These are phyloP conservation scores for Piscicola geometra DNA, from an alignment of 2,888 invertebrate genomes.

Conservation along the genomic window DNA sequence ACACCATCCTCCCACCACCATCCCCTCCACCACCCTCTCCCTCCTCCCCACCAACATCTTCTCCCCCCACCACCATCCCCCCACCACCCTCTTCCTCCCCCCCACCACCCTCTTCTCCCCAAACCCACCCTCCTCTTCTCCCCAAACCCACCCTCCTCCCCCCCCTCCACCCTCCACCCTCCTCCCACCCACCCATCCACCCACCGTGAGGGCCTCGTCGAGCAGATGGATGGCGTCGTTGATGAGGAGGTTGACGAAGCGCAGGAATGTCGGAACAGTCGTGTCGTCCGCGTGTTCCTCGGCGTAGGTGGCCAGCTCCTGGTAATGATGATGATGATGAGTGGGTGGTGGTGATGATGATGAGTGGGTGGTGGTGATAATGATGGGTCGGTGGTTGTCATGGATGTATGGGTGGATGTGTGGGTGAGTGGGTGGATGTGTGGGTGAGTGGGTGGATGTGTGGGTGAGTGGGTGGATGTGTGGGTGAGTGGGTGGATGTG, in stretches of 20 bases:
- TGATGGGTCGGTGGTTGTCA: too few relatives aligned
- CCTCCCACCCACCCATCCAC: neutral
- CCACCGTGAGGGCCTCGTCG: slow-evolving; percentile 69
- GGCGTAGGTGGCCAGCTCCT: slow-evolving; percentile 72
- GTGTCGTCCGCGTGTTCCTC: slow-evolving; percentile 82
- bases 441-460: too few relatives aligned
- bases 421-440: too few relatives aligned
- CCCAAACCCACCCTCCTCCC: neutral
- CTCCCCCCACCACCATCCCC: neutral
- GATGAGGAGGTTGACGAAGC: slow-evolving; percentile 90
- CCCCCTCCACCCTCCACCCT: neutral
- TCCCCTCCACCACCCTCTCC: neutral
- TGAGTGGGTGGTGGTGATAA: too few relatives aligned
- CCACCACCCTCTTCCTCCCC: neutral
- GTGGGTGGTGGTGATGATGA: too few relatives aligned
- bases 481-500: too few relatives aligned
- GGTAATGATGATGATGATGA: too few relatives aligned
- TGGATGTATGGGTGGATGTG: too few relatives aligned
- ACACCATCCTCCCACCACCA: neutral
- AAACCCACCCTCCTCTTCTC: neutral
- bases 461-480: too few relatives aligned
- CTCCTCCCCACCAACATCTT: neutral
- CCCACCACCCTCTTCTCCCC: neutral
- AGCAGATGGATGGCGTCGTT: slow-evolving; percentile 93
- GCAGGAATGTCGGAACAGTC: slow-evolving; percentile 81